A percentile compares a stretch with the other conserved stretches of the same genome.
Evolutionary conservation across 2,797 vertebrate genomes (phyloP).

Genomic region (Thripadectes ignobilis): DNA sequence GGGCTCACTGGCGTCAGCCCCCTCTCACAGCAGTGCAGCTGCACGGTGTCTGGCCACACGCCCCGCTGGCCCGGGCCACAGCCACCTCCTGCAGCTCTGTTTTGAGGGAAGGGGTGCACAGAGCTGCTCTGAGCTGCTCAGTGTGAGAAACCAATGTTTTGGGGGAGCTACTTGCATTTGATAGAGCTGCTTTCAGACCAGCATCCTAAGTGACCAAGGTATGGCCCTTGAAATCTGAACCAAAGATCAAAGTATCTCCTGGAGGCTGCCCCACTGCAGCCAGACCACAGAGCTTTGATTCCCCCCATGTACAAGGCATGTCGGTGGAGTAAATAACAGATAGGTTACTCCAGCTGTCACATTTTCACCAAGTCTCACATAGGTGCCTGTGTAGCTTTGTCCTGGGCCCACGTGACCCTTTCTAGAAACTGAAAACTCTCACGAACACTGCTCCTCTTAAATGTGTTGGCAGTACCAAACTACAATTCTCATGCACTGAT

Average conservation of each 20-base stretch:
- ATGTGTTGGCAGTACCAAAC: background rate
- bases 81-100: background rate
- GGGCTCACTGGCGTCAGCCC: background rate
- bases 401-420: background rate
- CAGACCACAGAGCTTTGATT: background rate
- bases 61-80: accelerated
- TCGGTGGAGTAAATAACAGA: background rate
- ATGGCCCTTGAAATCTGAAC: background rate
- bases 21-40: background rate
- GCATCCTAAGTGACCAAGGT: background rate
- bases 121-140: accelerated
- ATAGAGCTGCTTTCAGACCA: background rate
- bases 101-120: background rate
- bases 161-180: background rate
- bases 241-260: accelerated
- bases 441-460: accelerated
- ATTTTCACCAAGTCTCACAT: background rate
- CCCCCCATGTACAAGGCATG: background rate
- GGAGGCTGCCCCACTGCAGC: background rate
- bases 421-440: background rate
- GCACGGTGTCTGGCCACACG: accelerated
- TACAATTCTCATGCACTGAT: accelerated
- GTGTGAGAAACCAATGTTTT: background rate
- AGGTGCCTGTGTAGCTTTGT: background rate
- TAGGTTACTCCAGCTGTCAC: background rate